Evolutionary conservation across 2,113 vertebrate species (phyloP).

Genomic region (Cardinalis cardinalis): DNA sequence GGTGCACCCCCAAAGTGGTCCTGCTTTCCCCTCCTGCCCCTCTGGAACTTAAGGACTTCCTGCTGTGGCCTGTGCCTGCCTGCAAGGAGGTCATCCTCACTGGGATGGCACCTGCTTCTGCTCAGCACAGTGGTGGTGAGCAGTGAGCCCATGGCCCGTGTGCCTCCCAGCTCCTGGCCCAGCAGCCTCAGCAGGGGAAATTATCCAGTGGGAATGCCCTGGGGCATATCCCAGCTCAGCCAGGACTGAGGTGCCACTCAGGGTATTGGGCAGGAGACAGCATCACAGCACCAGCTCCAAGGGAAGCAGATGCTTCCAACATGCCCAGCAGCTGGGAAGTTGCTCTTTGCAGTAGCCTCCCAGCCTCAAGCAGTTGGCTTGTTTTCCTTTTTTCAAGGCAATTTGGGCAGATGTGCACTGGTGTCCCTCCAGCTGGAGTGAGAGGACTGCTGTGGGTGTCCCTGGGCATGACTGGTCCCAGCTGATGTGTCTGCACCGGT

Average conservation of each 20-base stretch:
- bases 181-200: neutral
- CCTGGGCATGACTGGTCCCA: neutral
- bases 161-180: neutral
- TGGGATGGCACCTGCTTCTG: neutral
- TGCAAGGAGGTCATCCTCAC: neutral
- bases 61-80: neutral
- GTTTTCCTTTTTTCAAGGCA: neutral
- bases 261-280: rapidly evolving
- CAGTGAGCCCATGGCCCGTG: neutral
- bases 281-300: neutral
- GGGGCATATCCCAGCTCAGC: neutral
- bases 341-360: neutral
- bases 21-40: neutral
- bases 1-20: neutral
- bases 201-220: no score
- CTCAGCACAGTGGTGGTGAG: rapidly evolving
- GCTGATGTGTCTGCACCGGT: neutral
- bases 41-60: neutral
- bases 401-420: neutral
- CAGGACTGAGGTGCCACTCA: neutral
- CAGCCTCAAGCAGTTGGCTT: neutral
- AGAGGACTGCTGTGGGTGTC: neutral
- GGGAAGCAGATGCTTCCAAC: neutral
- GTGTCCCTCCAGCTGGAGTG: neutral
- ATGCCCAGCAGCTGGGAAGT: neutral